Evolutionary conservation across 2,888 invertebrate genomes (phyloP).

Genomic region (Eristalis intricaria): DNA sequence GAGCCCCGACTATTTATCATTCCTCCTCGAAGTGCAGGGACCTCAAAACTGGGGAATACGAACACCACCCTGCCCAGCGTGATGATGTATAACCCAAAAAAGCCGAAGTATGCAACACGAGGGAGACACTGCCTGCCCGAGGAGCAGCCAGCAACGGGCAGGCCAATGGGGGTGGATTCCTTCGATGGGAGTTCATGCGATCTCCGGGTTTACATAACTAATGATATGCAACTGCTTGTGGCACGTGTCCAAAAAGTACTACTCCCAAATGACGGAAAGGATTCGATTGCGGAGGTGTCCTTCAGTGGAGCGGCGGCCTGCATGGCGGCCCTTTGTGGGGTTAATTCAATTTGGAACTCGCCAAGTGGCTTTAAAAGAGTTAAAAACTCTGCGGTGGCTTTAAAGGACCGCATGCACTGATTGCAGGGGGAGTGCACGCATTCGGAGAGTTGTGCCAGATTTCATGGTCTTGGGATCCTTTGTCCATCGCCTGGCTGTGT

Average conservation of each 20-base stretch:
- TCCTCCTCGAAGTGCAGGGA: neutral
- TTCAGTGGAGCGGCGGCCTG: constrained; percentile 9
- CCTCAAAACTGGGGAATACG: neutral
- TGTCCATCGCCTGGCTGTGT: neutral
- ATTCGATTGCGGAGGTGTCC: constrained; percentile 9
- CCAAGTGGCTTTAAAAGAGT: neutral
- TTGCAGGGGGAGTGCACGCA: neutral
- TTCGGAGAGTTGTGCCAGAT: neutral
- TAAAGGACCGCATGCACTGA: neutral
- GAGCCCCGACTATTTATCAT: constrained; percentile 23
- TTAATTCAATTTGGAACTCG: neutral
- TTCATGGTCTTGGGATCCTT: neutral
- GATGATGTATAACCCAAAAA: neutral
- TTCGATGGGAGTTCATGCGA: neutral
- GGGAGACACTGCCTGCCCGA: neutral
- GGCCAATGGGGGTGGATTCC: neutral
- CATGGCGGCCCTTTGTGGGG: neutral
- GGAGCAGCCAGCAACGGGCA: neutral
- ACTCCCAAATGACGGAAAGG: neutral
- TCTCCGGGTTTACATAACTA: constrained; percentile 24
- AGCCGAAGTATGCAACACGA: constrained; percentile 37
- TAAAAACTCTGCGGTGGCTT: neutral
- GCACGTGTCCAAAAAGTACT: constrained; percentile 57
- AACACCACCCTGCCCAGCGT: neutral
- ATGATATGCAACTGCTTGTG: constrained; percentile 58